Evolutionary conservation across 2,113 vertebrate genomes (phyloP).

Genomic region (Colossoma macropomum): DNA sequence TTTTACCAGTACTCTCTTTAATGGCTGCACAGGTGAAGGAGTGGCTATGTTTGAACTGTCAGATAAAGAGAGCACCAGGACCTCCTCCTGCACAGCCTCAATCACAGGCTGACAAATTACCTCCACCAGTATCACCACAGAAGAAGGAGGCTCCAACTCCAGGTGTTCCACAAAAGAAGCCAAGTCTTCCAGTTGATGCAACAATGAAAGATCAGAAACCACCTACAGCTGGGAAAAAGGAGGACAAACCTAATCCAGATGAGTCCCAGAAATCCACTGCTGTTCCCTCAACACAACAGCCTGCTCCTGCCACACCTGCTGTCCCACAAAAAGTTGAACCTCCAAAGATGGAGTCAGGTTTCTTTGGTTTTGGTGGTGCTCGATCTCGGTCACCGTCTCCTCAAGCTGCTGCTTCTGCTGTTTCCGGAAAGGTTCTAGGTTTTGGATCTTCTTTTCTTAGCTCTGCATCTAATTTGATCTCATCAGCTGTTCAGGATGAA

Average conservation of each 20-base stretch:
- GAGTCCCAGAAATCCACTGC: slow-evolving; percentile 57
- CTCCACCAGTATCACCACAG: slow-evolving; percentile 33
- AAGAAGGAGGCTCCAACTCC: slow-evolving; percentile 18
- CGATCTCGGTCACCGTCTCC: slow-evolving; percentile 79
- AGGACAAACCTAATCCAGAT: slow-evolving; percentile 54
- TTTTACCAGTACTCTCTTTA: background rate
- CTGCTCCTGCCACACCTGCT: slow-evolving; percentile 59
- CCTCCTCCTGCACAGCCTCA: slow-evolving; percentile 60
- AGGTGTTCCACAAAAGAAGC: slow-evolving; percentile 1
- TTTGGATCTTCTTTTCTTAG: slow-evolving; percentile 53
- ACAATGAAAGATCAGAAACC: slow-evolving; percentile 26
- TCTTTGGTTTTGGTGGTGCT: slow-evolving; percentile 76
- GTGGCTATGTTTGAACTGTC: slow-evolving; percentile 96
- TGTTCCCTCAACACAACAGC: slow-evolving; percentile 38
- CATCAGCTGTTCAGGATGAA: slow-evolving; percentile 51
- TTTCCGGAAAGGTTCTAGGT: slow-evolving; percentile 80
- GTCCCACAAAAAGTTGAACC: slow-evolving; percentile 60
- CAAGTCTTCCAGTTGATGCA: background rate
- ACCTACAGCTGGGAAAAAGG: slow-evolving; percentile 53
- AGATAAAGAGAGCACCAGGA: slow-evolving; percentile 80
- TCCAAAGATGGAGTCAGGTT: slow-evolving; percentile 73
- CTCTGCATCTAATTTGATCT: slow-evolving; percentile 54
- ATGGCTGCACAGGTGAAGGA: slow-evolving; percentile 72
- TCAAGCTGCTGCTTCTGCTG: slow-evolving; percentile 73
- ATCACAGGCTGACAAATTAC: slow-evolving; percentile 39